A percentile compares a stretch with the other conserved stretches of the same genome.
phyloP scores from a whole-genome alignment of 2,113 vertebrate genomes.

The Bubo blakistoni region DNA sequence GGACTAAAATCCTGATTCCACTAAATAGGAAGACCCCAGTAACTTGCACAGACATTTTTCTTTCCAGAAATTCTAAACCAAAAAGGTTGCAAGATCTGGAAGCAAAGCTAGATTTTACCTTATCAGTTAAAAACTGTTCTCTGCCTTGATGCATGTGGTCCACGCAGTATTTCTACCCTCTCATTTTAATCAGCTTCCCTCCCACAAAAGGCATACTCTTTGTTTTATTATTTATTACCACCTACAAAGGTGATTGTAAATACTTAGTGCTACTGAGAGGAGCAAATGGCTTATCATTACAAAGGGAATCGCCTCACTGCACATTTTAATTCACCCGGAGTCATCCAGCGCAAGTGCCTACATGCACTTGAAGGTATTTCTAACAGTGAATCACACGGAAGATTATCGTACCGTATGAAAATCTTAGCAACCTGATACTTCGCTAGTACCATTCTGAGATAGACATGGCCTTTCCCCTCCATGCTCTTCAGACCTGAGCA shows the following conservation, averaged over 20 bases:
- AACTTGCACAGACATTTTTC: neutral
- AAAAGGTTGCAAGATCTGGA: neutral
- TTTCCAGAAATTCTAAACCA: neutral
- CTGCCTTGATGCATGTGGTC: neutral
- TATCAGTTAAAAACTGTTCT: neutral
- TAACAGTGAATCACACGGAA: fast-evolving
- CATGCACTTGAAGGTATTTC: neutral
- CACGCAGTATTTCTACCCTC: neutral
- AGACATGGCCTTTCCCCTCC: neutral
- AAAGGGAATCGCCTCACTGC: neutral
- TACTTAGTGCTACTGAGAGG: neutral
- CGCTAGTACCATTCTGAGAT: too few species aligned
- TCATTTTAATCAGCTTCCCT: neutral
- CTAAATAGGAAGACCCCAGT: neutral
- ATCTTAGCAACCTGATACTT: neutral
- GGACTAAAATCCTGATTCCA: neutral
- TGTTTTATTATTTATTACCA: neutral
- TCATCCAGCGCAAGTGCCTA: neutral
- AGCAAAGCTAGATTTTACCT: neutral
- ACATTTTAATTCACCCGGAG: neutral
- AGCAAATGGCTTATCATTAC: neutral
- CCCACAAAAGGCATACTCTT: neutral
- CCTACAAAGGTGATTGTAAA: neutral
- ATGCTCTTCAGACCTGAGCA: fast-evolving
- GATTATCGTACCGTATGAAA: fast-evolving